A percentile compares a stretch with the other conserved stretches of the same genome.
phyloP scores from a whole-genome alignment of 1,140 invertebrate species.

The Hermatobates lingyangjiaoensis region DNA sequence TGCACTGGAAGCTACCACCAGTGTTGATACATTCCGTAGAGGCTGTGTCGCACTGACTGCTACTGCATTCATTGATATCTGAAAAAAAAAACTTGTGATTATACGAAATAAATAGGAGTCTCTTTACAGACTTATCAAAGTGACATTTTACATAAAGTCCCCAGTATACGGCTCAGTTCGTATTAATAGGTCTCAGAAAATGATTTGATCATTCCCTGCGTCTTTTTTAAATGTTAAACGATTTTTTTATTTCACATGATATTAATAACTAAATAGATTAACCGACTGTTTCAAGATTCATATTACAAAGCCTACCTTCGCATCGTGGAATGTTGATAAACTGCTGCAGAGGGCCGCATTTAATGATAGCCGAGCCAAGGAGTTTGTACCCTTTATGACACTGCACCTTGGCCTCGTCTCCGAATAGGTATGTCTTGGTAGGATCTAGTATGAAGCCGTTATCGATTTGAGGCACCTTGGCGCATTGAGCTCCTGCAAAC shows the following conservation, averaged over 20 bases:
- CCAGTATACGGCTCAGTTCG: no score
- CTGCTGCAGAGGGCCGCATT: constrained; percentile 65
- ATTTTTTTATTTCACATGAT: no score
- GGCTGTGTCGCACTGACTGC: constrained; percentile 70
- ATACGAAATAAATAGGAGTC: no score
- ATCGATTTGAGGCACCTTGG: constrained; percentile 58
- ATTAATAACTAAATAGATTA: no score
- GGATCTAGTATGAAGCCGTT: constrained; percentile 69
- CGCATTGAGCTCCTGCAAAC: constrained; percentile 49
- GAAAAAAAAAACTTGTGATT: constrained; percentile 17
- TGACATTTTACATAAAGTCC: no score
- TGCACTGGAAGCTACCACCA: constrained; percentile 78
- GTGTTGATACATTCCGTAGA: constrained; percentile 84
- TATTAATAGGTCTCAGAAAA: no score
- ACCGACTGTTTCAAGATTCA: no score
- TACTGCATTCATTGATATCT: constrained; percentile 84
- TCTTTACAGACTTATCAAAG: no score
- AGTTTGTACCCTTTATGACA: constrained; percentile 78
- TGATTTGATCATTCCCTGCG: no score
- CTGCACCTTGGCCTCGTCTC: constrained; percentile 80
- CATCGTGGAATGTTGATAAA: constrained; percentile 72
- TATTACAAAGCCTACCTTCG: constrained; percentile 33
- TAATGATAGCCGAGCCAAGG: constrained; percentile 67
- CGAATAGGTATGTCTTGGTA: constrained; percentile 55
- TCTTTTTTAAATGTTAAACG: no score